A percentile compares a stretch with the other conserved stretches of the same genome.
Conservation (phyloP, 2,888 invertebrate genomes). For the Chalcosyrphus nemorum region DNA sequence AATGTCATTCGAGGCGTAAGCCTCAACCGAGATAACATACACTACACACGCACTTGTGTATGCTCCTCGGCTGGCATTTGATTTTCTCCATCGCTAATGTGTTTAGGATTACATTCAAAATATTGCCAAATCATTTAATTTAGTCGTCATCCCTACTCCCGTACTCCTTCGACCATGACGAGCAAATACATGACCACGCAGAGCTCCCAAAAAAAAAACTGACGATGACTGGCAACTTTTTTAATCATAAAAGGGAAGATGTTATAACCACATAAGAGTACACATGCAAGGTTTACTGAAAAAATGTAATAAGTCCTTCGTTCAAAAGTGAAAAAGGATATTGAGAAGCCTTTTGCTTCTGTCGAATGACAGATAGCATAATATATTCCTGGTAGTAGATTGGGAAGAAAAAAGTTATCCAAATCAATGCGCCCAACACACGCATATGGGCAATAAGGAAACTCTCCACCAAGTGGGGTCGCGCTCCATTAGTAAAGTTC, state of each 20-base stretch:
- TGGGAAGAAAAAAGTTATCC: neutral
- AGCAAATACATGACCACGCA: conserved; percentile 18
- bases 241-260: conserved; percentile 10
- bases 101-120: conserved; percentile 21
- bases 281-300: neutral
- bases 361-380: conserved; percentile 19
- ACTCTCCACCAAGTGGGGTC: neutral
- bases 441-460: conserved; percentile 19
- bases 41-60: neutral
- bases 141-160: conserved; percentile 14
- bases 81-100: conserved; percentile 21
- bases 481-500: conserved; percentile 36
- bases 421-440: conserved; percentile 2
- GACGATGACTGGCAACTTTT: conserved; percentile 24
- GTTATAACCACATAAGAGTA: conserved; percentile 4
- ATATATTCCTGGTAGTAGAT: conserved; percentile 18
- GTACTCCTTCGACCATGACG: conserved; percentile 30
- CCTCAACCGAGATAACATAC: conserved; percentile 5
- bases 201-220: neutral
- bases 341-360: neutral
- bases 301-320: neutral
- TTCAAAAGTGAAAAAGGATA: too few species aligned
- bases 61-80: neutral
- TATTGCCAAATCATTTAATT: conserved; percentile 48
- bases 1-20: conserved; percentile 14